A percentile compares a stretch with the other conserved stretches of the same genome.
These are phyloP conservation scores for Crioceris asparagi DNA, from an alignment of 2,888 invertebrate species.

Conservation along the genomic window DNA sequence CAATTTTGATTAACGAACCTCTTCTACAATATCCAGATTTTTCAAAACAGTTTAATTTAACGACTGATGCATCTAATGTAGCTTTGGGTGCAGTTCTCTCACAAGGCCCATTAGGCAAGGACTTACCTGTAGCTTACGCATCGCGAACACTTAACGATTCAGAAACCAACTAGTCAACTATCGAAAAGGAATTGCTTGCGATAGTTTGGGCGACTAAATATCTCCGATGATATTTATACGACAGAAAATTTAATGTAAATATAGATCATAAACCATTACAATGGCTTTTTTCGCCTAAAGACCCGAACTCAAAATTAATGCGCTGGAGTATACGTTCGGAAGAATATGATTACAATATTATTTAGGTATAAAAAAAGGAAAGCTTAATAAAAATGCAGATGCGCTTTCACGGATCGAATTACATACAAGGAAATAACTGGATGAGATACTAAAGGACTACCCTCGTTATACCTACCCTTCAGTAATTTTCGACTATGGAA, in stretches of 20 bases:
- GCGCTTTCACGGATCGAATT: slow-evolving; percentile 10
- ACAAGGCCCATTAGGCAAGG: slow-evolving; percentile 16
- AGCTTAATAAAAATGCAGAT: slow-evolving; percentile 10
- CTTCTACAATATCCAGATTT: slow-evolving; percentile 21
- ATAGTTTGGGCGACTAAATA: too few species aligned
- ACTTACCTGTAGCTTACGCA: slow-evolving; percentile 15
- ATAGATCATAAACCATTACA: slow-evolving; percentile 12
- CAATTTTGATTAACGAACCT: slow-evolving; percentile 14
- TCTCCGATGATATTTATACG: too few species aligned
- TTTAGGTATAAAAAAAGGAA: slow-evolving; percentile 11
- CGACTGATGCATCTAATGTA: slow-evolving; percentile 19
- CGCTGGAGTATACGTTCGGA: slow-evolving; percentile 9
- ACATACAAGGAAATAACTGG: slow-evolving; percentile 1
- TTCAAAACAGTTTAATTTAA: slow-evolving; percentile 18
- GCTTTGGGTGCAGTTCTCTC: slow-evolving; percentile 20
- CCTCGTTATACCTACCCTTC: not conserved
- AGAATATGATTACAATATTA: slow-evolving; percentile 9
- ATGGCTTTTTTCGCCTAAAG: too few species aligned
- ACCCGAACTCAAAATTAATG: slow-evolving; percentile 10
- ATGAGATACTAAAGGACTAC: not conserved
- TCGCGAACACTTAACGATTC: too few species aligned
- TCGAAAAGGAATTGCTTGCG: too few species aligned
- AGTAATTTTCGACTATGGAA: not conserved
- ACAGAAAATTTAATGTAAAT: slow-evolving; percentile 1
- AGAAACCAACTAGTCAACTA: too few species aligned